Conservation (phyloP, 2,888 invertebrate genomes). For the Phasia obesa region DNA sequence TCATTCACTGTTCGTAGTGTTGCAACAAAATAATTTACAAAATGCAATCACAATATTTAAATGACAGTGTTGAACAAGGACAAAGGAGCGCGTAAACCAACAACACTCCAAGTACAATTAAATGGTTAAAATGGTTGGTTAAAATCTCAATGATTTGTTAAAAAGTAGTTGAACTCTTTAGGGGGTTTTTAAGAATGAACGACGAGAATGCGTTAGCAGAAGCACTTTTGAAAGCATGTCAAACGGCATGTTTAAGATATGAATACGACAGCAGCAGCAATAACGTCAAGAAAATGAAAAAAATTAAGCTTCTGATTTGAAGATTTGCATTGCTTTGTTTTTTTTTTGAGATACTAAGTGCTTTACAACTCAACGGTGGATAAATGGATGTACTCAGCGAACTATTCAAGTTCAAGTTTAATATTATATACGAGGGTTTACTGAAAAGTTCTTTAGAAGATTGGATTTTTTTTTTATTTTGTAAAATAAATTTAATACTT, state of each 20-base stretch:
- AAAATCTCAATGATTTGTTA: slow-evolving; percentile 40
- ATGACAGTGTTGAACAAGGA: slow-evolving; percentile 49
- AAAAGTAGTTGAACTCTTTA: slow-evolving; percentile 53
- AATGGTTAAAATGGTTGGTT: slow-evolving; percentile 36
- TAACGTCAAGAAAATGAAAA: too few species aligned
- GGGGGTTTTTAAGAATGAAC: slow-evolving; percentile 46
- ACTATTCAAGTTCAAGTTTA: slow-evolving; percentile 11
- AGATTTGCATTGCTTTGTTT: slow-evolving; percentile 18
- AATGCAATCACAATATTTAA: slow-evolving; percentile 59
- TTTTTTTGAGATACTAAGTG: slow-evolving; percentile 15
- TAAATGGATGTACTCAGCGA: slow-evolving; percentile 6
- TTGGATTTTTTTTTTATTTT: too few species aligned
- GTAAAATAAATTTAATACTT: too few species aligned
- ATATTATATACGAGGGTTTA: neutral
- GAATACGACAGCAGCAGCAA: slow-evolving; percentile 16
- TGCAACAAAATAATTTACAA: neutral
- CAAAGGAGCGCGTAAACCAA: slow-evolving; percentile 24
- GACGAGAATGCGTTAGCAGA: slow-evolving; percentile 38
- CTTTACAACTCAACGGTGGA: slow-evolving; percentile 33
- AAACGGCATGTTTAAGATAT: slow-evolving; percentile 49
- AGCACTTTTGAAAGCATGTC: slow-evolving; percentile 63
- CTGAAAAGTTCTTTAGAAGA: neutral
- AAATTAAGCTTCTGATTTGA: slow-evolving; percentile 22
- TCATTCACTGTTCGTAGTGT: neutral
- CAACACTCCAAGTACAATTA: slow-evolving; percentile 14